Evolutionary conservation across 2,113 vertebrate species (phyloP), one percentile per base, ranked within the genome.

Genomic region (Engystomops pustulosus): DNA sequence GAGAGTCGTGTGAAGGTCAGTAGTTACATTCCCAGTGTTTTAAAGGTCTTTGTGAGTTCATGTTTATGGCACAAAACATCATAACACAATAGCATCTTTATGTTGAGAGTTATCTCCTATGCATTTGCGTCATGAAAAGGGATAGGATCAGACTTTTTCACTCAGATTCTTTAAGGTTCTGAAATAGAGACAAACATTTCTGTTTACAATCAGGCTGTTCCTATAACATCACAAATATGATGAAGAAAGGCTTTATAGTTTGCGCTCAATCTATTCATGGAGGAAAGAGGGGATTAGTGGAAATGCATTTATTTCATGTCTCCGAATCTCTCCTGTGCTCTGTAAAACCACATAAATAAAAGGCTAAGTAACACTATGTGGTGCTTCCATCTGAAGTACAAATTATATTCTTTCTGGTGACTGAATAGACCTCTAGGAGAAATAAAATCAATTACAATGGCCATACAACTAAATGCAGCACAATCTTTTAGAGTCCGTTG

Each of bases 1-100:
- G 98, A 90, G 96, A 98, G 71, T 99, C 97, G 0, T 99, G 98
- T 87, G 95, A 98, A 95, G 98, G 98, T 99, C 89, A 92, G 95
- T 93, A 76, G 62, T 81, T 85, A 79, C 62, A 47, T 30, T 27
- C 6, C 4, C 17, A 32, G 34, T 69, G 38, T 47, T 49, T 44
- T 60, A 45, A 27, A 75, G 32, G 38, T 62, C 55, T 51, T 71
- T 45, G 58, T 80, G 44, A 75, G 18, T 20, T 47, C 32, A 70
- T 65, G 32, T 77, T 27, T 18, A 70, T 5, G 1, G 23, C 12
- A 44, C 34, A 12, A 79, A 74, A 49, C 25, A 49, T 49, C 14
- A 27, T 27, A 30, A 41, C 6, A 9, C 15, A 18, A 53, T 76
- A 20, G 7, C 23, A 71, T 34, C 30, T 53, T 49, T 76, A 30